Evolutionary conservation across 2,888 invertebrate genomes (phyloP).

Genomic region (Hyles lineata): DNA sequence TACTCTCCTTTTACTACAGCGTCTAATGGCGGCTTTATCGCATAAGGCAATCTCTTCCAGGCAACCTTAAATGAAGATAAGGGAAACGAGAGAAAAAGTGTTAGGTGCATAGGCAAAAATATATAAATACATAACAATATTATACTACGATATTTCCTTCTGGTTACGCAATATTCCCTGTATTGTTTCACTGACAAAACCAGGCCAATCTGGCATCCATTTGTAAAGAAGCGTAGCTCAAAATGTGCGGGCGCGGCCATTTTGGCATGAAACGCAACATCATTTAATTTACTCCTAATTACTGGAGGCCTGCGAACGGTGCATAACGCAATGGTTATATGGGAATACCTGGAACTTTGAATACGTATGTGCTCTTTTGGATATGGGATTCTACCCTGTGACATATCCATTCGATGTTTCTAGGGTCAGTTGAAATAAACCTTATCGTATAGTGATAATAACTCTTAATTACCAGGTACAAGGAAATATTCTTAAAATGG

Average conservation of each 20-base stretch:
- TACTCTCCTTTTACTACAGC: no score
- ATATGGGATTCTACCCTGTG: conserved; percentile 41
- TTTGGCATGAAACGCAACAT: conserved; percentile 58
- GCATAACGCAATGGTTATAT: conserved; percentile 50
- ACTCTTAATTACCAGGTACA: no score
- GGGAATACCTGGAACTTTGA: conserved; percentile 37
- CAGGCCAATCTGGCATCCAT: conserved; percentile 9
- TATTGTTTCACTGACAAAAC: background rate
- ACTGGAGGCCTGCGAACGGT: conserved; percentile 54
- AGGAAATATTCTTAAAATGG: no score
- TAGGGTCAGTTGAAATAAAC: no score
- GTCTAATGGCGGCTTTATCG: no score
- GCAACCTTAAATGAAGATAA: no score
- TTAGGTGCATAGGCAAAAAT: no score
- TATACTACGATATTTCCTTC: no score
- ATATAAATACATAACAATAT: no score
- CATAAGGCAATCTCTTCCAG: no score
- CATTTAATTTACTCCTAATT: conserved; percentile 77
- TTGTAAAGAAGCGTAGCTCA: conserved; percentile 19
- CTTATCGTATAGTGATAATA: no score
- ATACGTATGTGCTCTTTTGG: conserved; percentile 36
- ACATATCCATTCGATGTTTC: conserved; percentile 16
- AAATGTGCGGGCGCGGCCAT: conserved; percentile 43
- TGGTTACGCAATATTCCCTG: background rate
- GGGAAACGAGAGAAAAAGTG: no score